Conservation (phyloP, 2,797 vertebrate species). For the Phataginus tricuspis region DNA sequence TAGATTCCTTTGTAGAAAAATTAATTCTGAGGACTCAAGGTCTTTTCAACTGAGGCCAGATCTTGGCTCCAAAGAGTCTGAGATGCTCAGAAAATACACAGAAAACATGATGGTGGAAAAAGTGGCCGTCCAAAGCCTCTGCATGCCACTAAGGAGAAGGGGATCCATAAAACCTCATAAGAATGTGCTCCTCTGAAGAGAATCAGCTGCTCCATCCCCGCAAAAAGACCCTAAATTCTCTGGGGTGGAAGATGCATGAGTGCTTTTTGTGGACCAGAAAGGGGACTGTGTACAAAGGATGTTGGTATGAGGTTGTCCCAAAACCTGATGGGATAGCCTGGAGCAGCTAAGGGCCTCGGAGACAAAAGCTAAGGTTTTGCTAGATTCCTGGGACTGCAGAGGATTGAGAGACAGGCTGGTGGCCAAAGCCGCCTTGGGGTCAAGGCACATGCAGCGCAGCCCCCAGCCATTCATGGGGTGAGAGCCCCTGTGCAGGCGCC, state of each 20-base stretch:
- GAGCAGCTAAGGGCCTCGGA: neutral
- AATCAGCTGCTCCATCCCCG: fast-evolving
- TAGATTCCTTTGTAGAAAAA: neutral
- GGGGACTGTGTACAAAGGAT: neutral
- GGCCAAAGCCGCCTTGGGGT: neutral
- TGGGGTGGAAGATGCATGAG: fast-evolving
- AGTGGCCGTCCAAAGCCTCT: fast-evolving
- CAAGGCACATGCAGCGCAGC: neutral
- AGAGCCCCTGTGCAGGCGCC: neutral
- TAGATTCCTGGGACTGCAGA: too few species aligned
- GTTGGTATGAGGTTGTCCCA: neutral
- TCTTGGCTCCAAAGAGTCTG: neutral
- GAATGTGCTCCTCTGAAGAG: neutral
- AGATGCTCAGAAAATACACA: neutral
- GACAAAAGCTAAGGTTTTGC: neutral
- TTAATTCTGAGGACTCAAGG: neutral
- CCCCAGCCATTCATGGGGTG: fast-evolving
- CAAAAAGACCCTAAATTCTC: too few species aligned
- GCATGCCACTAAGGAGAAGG: neutral
- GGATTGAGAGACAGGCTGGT: neutral
- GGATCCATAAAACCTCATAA: neutral
- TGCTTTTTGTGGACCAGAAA: neutral
- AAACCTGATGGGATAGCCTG: neutral
- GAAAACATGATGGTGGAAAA: neutral
- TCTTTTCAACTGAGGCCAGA: neutral